These are phyloP conservation scores for Myoxocephalus aenaeus DNA, from an alignment of 2,797 vertebrate genomes.

Conservation along the genomic window DNA sequence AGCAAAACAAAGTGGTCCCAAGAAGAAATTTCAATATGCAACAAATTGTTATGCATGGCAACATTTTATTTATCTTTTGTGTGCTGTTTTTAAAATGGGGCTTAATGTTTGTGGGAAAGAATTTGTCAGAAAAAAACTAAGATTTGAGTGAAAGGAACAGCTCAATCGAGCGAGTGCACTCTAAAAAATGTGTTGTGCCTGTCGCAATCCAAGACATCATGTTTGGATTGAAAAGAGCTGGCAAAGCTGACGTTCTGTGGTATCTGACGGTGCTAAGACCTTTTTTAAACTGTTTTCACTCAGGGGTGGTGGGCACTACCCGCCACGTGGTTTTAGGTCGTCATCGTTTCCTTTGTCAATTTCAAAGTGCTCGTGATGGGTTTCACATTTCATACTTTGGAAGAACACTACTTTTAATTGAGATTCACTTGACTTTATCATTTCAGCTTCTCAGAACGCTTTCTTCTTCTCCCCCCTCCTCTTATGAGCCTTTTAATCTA, in stretches of 20 bases:
- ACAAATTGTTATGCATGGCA: conserved; percentile 71
- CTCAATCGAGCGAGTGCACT: conserved; percentile 78
- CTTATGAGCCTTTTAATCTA: conserved; percentile 23
- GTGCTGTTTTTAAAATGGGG: conserved; percentile 35
- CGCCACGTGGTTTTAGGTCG: conserved; percentile 58
- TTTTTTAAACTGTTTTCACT: conserved; percentile 68
- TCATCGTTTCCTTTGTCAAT: conserved; percentile 53
- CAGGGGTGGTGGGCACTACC: conserved; percentile 76
- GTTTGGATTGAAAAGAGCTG: conserved; percentile 60
- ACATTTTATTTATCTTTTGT: conserved; percentile 57
- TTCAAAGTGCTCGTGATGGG: conserved; percentile 56
- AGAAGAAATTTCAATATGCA: conserved; percentile 77
- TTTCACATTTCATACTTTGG: conserved; percentile 42
- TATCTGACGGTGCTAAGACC: conserved; percentile 78
- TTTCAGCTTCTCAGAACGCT: conserved; percentile 37
- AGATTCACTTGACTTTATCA: conserved; percentile 45
- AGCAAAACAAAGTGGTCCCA: conserved; percentile 59
- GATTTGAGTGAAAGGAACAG: conserved; percentile 43
- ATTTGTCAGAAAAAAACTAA: background rate
- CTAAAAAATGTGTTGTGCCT: conserved; percentile 75
- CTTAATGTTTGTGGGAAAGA: conserved; percentile 47
- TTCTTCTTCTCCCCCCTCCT: background rate
- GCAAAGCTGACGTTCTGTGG: conserved; percentile 57
- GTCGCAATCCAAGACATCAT: conserved; percentile 58
- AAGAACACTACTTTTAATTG: conserved; percentile 26